Evolutionary conservation across 2,797 vertebrate species (phyloP), one percentile per base, ranked within the genome.

Genomic region (Sardinella longiceps): DNA sequence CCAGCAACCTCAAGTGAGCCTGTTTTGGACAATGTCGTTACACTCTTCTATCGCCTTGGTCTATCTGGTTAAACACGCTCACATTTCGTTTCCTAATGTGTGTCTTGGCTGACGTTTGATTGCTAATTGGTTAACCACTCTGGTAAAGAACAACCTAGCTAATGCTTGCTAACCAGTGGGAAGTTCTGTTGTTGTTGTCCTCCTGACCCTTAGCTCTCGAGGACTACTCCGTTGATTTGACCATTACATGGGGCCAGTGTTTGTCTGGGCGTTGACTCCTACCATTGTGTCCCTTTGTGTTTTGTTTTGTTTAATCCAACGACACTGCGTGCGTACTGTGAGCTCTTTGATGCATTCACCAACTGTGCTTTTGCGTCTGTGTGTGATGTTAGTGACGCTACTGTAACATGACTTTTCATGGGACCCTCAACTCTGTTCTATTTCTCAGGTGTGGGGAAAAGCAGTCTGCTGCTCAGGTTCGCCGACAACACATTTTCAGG

Each of bases 401-500:
- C 28, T 66, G 60, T 66, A 46, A 46, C 45, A 1, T 46, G 14
- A 37, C 12, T 15, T 39, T 39, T 14, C 30, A 39, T 74, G 66
- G 15, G 18, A 74, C 66, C 15, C 15, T 37, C 33, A 74, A 37
- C 66, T 74, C 15, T 74, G 15, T 4, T 74, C 66, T 63, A 1
- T 28, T 81, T 85, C 18, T 46, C 92, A 99, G 98, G 98, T 95
- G 98, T 99, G 87, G 98, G 98, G 90, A 99, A 99, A 95, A 99
- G 98, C 96, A 99, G 98, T 94, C 96, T 99, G 91, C 96, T 99
- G 88, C 94, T 99, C 91, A 97, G 98, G 88, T 99, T 99, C 91
- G 98, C 98, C 94, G 98, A 99, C 94, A 99, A 99, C 93, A 99
- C 98, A 1, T 99, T 99, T 96, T 99, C 98, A 97, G 98, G 98